phyloP scores from a whole-genome alignment of 2,797 vertebrate genomes.

The Hapalemur alaotrensis region DNA sequence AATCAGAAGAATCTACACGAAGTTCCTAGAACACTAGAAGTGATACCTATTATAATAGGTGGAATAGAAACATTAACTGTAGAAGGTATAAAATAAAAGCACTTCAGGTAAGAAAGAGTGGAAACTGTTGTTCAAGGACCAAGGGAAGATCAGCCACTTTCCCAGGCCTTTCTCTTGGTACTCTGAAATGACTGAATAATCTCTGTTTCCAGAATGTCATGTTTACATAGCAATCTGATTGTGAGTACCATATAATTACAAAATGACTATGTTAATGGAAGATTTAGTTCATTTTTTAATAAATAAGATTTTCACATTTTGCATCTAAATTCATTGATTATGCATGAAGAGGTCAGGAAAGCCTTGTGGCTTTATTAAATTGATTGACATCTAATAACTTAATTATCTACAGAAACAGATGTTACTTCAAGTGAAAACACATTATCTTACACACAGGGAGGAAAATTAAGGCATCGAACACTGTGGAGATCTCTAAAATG shows the following conservation, averaged over 20 bases:
- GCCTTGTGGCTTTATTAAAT: constrained; percentile 78
- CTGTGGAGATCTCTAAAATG: constrained; percentile 45
- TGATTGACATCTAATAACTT: constrained; percentile 83
- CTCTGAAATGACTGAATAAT: background rate
- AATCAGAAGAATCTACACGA: background rate
- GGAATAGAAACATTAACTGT: background rate
- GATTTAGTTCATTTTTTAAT: constrained; percentile 11
- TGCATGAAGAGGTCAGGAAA: constrained; percentile 77
- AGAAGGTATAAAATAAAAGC: background rate
- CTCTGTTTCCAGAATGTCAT: background rate
- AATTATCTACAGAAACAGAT: constrained; percentile 84
- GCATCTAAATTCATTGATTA: constrained; percentile 83
- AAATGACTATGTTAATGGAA: constrained; percentile 7
- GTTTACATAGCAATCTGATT: constrained; percentile 7
- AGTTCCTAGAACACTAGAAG: background rate
- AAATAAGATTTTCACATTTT: constrained; percentile 76
- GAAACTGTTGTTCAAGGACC: background rate
- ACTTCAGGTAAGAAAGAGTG: background rate
- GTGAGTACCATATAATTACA: background rate
- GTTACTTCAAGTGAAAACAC: constrained; percentile 79
- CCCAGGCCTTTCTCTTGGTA: background rate
- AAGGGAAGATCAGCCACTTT: background rate
- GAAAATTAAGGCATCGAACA: constrained; percentile 68
- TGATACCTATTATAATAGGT: background rate
- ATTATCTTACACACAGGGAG: constrained; percentile 78